Evolutionary conservation across 1,140 invertebrate species (phyloP).

Genomic region (Araneus ventricosus): DNA sequence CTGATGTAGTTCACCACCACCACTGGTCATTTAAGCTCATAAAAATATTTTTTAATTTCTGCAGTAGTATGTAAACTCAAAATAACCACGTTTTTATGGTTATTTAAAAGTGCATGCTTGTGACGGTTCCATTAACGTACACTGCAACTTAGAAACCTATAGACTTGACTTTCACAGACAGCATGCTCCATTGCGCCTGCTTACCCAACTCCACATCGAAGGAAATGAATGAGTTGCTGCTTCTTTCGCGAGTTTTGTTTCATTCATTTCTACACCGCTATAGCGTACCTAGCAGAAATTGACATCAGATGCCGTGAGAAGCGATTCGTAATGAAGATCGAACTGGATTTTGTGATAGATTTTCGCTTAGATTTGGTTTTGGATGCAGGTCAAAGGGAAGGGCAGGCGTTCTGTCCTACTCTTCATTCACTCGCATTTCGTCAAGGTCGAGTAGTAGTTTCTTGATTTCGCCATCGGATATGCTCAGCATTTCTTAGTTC

Average conservation of each 20-base stretch:
- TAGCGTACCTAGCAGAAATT: slow-evolving; percentile 7
- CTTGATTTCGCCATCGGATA: background rate
- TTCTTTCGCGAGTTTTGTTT: background rate
- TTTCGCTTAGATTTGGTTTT: slow-evolving; percentile 13
- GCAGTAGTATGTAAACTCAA: too few relatives aligned
- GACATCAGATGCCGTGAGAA: slow-evolving; percentile 36
- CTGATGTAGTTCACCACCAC: too few relatives aligned
- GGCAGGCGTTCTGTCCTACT: background rate
- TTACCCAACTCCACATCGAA: background rate
- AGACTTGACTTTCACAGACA: too few relatives aligned
- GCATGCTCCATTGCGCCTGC: background rate
- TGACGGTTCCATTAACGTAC: too few relatives aligned
- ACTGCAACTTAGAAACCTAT: too few relatives aligned
- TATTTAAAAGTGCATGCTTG: too few relatives aligned
- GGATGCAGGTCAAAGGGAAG: slow-evolving; percentile 18
- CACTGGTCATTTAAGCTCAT: too few relatives aligned
- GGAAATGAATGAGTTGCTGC: background rate
- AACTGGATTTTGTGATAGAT: background rate
- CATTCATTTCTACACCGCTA: background rate
- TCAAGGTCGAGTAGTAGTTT: background rate
- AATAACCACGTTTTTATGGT: too few relatives aligned
- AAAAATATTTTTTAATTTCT: too few relatives aligned
- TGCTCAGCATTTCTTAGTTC: background rate
- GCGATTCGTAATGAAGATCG: background rate
- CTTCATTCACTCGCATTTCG: background rate